phyloP scores from a whole-genome alignment of 2,888 invertebrate species.

The Colletes collaris region DNA sequence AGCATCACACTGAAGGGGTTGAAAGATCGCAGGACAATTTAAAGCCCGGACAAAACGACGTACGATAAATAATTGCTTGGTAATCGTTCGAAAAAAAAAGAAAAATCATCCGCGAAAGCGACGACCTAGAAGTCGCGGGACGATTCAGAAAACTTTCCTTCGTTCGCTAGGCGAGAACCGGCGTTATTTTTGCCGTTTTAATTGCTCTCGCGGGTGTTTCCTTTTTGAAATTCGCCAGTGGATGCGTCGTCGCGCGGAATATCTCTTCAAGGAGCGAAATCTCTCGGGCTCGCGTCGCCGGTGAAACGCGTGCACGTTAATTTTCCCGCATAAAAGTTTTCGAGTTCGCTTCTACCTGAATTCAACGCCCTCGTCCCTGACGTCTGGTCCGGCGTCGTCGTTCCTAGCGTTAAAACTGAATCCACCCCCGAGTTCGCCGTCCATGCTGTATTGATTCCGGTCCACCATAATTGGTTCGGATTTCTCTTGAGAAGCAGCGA shows the following conservation, averaged over 20 bases:
- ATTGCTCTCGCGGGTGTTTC: background rate
- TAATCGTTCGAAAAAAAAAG: background rate
- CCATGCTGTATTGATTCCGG: slow-evolving; percentile 76
- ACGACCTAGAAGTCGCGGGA: slow-evolving; percentile 1
- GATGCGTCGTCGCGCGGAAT: background rate
- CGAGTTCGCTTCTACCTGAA: slow-evolving; percentile 71
- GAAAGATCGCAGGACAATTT: too few relatives aligned
- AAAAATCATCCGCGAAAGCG: background rate
- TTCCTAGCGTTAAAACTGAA: slow-evolving; percentile 62
- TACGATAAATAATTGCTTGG: background rate
- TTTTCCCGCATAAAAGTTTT: slow-evolving; percentile 11
- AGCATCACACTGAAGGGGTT: too few relatives aligned
- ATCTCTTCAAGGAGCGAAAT: slow-evolving; percentile 5
- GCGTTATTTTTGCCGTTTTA: background rate
- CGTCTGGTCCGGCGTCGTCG: slow-evolving; percentile 69
- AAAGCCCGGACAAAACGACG: too few relatives aligned
- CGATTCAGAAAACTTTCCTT: slow-evolving; percentile 1
- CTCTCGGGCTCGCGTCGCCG: background rate
- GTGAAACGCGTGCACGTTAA: background rate
- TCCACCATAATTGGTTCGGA: slow-evolving; percentile 71
- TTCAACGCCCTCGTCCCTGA: slow-evolving; percentile 74
- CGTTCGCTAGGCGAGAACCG: background rate
- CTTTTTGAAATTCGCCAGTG: background rate
- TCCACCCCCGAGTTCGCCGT: slow-evolving; percentile 62
- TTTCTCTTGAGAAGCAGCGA: slow-evolving; percentile 66